Percentiles rank a stretch among this genome's conserved stretches.
Evolutionary conservation across 1,140 invertebrate species (phyloP).

Genomic region (Vanessa atalanta): DNA sequence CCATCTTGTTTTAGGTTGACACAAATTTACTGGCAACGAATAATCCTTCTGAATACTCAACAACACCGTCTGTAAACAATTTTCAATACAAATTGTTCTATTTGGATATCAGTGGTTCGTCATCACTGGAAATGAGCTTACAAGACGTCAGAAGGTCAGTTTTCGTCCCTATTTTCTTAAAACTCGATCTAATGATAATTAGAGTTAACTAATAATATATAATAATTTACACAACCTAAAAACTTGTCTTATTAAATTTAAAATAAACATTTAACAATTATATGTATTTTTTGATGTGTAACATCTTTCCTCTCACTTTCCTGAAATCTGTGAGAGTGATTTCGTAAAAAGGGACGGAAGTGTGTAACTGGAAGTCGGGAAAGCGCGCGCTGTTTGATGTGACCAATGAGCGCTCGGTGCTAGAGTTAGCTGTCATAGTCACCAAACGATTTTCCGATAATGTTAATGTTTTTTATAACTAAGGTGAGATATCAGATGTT

Average conservation of each 20-base stretch:
- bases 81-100: slow-evolving; percentile 89
- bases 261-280: slow-evolving; percentile 3
- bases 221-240: slow-evolving; percentile 46
- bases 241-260: slow-evolving; percentile 23
- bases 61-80: slow-evolving; percentile 82
- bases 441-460: too few species aligned
- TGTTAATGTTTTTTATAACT: too few species aligned
- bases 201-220: slow-evolving; percentile 23
- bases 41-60: slow-evolving; percentile 59
- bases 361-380: too few species aligned
- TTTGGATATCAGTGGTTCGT: slow-evolving; percentile 88
- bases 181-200: neutral
- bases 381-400: too few species aligned
- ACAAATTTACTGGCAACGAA: slow-evolving; percentile 62
- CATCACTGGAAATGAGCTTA: slow-evolving; percentile 85
- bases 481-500: too few species aligned
- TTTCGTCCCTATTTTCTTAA: neutral
- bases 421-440: too few species aligned
- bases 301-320: too few species aligned
- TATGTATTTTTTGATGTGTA: neutral
- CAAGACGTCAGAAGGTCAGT: slow-evolving; percentile 87
- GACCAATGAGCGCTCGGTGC: too few species aligned
- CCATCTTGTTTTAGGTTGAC: slow-evolving; percentile 77
- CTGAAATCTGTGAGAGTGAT: too few species aligned
- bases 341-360: too few species aligned